Base-by-base conservation (phyloP, 2,113 vertebrate genomes). In the cattle (Bos taurus) region DNA sequence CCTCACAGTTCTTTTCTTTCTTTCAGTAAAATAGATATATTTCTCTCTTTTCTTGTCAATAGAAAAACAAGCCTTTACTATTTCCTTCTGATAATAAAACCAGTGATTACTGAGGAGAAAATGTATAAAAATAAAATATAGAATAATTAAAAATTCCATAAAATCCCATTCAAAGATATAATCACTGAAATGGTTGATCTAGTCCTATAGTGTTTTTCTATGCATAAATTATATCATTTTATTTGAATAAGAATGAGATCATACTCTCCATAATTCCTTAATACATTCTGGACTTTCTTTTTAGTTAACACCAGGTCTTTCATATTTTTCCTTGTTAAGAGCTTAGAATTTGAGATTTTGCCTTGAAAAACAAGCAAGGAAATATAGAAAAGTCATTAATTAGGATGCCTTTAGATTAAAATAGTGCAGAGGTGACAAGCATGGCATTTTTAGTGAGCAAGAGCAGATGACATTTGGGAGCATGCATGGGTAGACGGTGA, bases 361-460 rank as follows among this genome's bases (percentile, higher is more conserved):
- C 25, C 43, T 93, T 95, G 82, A 54, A 95, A 95, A 93, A 84
- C 81, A 59, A 94, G 9, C 60, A 62, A 94, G 23, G 43, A 90
- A 82, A 81, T 83, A n/a, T 0, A 87, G n/a, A 80, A 60, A 21
- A 77, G 6, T 4, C 15, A 54, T 84, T 92, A 74, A 89, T 83
- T 80, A 80, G 33, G 62, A 89, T 21, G 89, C 15, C 30, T 95
- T 88, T 23, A 95, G 50, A 59, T 81, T 57, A 85, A 96, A 82
- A 88, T n/a, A 78, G 7, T 84, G 48, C 4, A 94, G 64, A 96
- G 92, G 23, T 17, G 81, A 91, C 59, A 97, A 50, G 17, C 19
- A 16, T 1, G 71, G 25, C 9, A 48, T 25, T 93, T 91, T 93
- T 26, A 84, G 77, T 88, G 59, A 95, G 40, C 9, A 81, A 67